These are phyloP conservation scores for Thysanoteuthis rhombus DNA, from an alignment of 2,888 invertebrate genomes.

Conservation along the genomic window DNA sequence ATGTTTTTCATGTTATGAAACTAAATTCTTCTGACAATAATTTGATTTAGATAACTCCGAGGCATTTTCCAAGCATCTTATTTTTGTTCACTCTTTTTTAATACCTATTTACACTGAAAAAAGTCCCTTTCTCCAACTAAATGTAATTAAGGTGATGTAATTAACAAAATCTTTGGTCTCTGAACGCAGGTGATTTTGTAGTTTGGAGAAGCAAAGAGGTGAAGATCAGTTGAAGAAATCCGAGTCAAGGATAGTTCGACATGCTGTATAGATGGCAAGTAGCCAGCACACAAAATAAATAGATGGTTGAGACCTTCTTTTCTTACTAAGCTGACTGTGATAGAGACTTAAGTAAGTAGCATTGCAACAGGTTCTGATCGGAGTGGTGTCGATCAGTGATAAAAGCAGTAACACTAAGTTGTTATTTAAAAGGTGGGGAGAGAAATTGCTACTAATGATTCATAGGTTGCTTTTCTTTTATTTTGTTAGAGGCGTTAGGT, in stretches of 20 bases:
- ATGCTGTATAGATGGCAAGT: background rate
- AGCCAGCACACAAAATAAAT: background rate
- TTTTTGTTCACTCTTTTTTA: too few relatives aligned
- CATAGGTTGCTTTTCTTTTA: background rate
- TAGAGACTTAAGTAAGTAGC: background rate
- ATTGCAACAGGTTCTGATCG: too few relatives aligned
- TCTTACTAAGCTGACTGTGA: background rate
- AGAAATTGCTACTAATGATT: background rate
- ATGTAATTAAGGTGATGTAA: background rate
- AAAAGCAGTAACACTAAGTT: background rate
- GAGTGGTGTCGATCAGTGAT: background rate
- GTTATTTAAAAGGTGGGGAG: background rate
- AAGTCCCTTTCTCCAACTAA: background rate
- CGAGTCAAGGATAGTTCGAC: background rate
- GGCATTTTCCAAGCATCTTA: too few relatives aligned
- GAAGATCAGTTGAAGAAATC: background rate
- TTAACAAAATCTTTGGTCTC: background rate
- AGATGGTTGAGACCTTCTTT: background rate
- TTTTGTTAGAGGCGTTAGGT: background rate
- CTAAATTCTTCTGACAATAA: too few relatives aligned
- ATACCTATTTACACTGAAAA: too few relatives aligned
- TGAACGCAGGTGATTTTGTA: background rate
- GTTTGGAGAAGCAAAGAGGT: background rate
- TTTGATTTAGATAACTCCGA: too few relatives aligned
- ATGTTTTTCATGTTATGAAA: too few relatives aligned